Conservation (phyloP, 2,113 vertebrate genomes). For the Lipotes vexillifer region DNA sequence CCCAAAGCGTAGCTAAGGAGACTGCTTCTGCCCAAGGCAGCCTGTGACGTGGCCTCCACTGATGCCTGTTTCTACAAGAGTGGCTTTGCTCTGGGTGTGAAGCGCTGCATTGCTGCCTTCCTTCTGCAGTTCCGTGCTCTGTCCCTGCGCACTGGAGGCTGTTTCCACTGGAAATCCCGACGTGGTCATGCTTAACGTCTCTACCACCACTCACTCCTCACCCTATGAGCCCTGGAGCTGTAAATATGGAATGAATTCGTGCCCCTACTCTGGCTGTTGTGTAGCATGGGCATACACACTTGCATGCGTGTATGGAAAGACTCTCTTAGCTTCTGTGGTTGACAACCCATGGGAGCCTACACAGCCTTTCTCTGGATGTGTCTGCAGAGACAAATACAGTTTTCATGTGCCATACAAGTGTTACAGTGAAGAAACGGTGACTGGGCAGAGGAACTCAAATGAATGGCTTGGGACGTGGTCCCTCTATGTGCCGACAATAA, state of each 20-base stretch:
- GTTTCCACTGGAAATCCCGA: neutral
- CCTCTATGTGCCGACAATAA: neutral
- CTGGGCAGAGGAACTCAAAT: neutral
- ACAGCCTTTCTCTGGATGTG: neutral
- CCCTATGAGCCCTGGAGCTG: neutral
- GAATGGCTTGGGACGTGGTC: neutral
- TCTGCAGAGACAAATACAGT: neutral
- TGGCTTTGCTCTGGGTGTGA: neutral
- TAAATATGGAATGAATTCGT: fast-evolving
- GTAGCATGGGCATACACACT: fast-evolving
- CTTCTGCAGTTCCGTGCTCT: neutral
- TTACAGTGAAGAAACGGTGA: neutral
- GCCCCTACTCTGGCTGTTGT: neutral
- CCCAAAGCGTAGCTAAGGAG: neutral
- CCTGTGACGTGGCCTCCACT: neutral
- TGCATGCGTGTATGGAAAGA: fast-evolving
- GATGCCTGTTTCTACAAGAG: no score
- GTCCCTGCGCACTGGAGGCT: fast-evolving
- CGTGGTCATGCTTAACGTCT: neutral
- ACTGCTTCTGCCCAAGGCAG: neutral
- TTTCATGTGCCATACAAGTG: neutral
- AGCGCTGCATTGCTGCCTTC: neutral
- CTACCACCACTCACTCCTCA: no score
- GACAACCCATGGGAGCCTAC: neutral
- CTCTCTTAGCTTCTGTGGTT: neutral